These are phyloP conservation scores for Holacanthus passer DNA, from an alignment of 2,113 vertebrate species.

Conservation along the genomic window DNA sequence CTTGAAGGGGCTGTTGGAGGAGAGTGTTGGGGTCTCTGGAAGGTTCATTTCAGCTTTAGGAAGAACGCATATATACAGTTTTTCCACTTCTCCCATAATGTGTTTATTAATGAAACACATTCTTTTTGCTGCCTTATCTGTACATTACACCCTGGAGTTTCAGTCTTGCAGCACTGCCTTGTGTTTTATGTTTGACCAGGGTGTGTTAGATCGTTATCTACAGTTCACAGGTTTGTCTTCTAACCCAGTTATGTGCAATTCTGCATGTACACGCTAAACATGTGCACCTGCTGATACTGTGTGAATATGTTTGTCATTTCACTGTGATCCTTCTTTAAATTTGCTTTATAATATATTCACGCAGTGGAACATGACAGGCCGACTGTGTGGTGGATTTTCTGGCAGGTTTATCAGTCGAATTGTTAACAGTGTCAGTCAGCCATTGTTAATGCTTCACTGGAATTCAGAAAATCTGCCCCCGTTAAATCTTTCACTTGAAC, in stretches of 20 bases:
- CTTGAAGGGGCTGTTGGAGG: constrained; percentile 15
- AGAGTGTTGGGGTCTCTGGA: not conserved
- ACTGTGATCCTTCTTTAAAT: not conserved
- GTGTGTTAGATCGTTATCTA: constrained; percentile 61
- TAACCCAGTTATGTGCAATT: constrained; percentile 6
- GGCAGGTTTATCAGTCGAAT: constrained; percentile 10
- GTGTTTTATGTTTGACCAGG: constrained; percentile 57
- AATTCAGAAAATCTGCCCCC: constrained; percentile 72
- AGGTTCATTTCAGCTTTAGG: not conserved
- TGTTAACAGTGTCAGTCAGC: not conserved
- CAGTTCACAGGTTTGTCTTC: constrained; percentile 42
- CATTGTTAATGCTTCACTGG: constrained; percentile 60
- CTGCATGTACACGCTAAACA: constrained; percentile 11
- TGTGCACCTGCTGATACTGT: not conserved
- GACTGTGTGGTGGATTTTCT: constrained; percentile 11
- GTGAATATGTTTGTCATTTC: not conserved
- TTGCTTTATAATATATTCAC: not conserved
- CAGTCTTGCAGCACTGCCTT: not conserved
- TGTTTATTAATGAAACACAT: not conserved
- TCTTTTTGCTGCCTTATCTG: not conserved
- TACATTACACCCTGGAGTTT: not conserved
- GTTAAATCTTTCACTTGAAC: constrained; percentile 62
- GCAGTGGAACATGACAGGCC: not conserved
- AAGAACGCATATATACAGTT: not conserved
- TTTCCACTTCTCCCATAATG: not conserved